Percentiles rank a stretch among this genome's conserved stretches.
Evolutionary conservation across 2,797 vertebrate genomes (phyloP).

Genomic region (Pseudocheirus occidentalis): DNA sequence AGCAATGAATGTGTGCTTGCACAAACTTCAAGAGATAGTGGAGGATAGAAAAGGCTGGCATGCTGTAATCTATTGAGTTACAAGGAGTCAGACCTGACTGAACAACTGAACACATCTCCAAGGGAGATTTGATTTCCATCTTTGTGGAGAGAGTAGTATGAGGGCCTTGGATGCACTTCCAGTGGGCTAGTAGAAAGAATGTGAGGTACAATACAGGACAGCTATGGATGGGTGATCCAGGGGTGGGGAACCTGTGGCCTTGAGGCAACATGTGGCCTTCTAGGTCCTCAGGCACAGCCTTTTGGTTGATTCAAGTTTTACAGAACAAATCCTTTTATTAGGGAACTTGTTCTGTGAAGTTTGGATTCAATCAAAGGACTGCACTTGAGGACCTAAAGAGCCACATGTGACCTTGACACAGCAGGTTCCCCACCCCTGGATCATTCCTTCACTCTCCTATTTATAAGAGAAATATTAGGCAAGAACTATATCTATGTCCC

Average conservation of each 20-base stretch:
- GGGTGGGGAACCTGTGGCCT: too few species aligned
- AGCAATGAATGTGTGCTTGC: not conserved
- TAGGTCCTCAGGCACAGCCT: too few species aligned
- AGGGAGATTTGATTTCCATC: not conserved
- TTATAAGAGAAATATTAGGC: not conserved
- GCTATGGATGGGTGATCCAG: not conserved
- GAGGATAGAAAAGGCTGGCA: not conserved
- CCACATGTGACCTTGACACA: too few species aligned
- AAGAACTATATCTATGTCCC: not conserved
- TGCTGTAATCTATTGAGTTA: not conserved
- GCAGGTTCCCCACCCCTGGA: too few species aligned
- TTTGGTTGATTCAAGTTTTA: too few species aligned
- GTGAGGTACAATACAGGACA: not conserved
- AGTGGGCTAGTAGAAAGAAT: not conserved
- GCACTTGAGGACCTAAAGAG: too few species aligned
- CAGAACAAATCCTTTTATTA: too few species aligned
- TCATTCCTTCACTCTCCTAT: not conserved
- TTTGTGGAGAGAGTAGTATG: not conserved
- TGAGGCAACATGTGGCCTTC: too few species aligned
- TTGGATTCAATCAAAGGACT: too few species aligned
- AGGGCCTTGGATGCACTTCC: not conserved
- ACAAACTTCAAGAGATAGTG: not conserved
- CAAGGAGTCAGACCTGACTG: not conserved
- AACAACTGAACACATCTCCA: not conserved
- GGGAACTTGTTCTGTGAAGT: too few species aligned